These are phyloP conservation scores for Callopanchax toddi DNA, from an alignment of 2,113 vertebrate species.

Conservation along the genomic window DNA sequence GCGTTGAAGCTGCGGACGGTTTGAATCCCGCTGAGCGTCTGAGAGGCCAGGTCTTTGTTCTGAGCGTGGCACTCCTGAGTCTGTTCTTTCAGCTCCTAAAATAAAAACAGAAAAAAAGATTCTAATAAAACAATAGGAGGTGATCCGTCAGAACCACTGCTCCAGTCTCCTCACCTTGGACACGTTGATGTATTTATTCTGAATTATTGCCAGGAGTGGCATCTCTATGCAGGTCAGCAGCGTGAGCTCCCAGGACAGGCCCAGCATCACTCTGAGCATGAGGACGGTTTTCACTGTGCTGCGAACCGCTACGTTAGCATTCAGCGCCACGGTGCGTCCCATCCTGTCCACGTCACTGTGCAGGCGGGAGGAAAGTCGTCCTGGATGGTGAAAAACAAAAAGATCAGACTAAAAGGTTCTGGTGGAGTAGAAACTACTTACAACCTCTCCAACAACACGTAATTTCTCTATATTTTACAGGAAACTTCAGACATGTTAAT, in stretches of 20 bases:
- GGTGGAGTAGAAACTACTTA: too few species aligned
- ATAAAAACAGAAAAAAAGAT: not conserved
- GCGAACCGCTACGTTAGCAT: constrained; percentile 81
- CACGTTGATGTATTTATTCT: constrained; percentile 76
- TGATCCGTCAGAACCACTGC: too few species aligned
- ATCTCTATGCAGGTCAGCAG: constrained; percentile 82
- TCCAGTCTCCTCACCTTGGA: constrained; percentile 70
- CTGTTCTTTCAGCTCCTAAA: constrained; percentile 71
- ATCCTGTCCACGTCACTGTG: constrained; percentile 82
- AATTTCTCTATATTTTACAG: too few species aligned
- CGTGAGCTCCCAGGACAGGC: constrained; percentile 84
- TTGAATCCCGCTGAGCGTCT: constrained; percentile 75
- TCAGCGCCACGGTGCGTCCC: constrained; percentile 82
- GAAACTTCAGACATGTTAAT: too few species aligned
- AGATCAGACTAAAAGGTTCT: too few species aligned
- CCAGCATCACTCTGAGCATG: constrained; percentile 83
- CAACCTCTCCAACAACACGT: too few species aligned
- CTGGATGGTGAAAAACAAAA: constrained; percentile 55
- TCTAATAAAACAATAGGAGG: too few species aligned
- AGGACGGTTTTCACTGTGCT: constrained; percentile 79
- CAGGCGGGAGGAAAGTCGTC: constrained; percentile 82
- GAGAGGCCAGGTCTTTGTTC: constrained; percentile 76
- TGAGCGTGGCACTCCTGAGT: constrained; percentile 82
- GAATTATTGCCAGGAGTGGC: constrained; percentile 69
- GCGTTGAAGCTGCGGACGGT: constrained; percentile 84